These are phyloP conservation scores for Agriopis leucophaearia DNA, from an alignment of 2,888 invertebrate species.

Conservation along the genomic window DNA sequence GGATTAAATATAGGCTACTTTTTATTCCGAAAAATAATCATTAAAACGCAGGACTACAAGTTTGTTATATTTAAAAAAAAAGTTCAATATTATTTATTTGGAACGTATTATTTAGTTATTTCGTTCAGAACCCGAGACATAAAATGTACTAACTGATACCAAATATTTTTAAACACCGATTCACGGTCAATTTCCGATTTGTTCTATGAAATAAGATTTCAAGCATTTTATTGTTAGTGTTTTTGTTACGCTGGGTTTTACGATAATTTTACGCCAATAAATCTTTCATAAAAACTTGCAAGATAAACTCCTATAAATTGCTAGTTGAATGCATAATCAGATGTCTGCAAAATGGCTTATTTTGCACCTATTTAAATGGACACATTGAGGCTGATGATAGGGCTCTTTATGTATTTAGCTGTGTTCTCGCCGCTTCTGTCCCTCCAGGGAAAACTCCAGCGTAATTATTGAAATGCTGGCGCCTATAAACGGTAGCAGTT, in stretches of 20 bases:
- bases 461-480: slow-evolving; percentile 56
- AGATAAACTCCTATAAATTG: slow-evolving; percentile 30
- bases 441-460: slow-evolving; percentile 48
- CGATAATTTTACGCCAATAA: slow-evolving; percentile 37
- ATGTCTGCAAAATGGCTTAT: slow-evolving; percentile 44
- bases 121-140: slow-evolving; percentile 33
- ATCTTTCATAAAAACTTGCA: slow-evolving; percentile 11
- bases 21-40: no score
- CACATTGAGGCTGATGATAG: slow-evolving; percentile 55
- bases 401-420: slow-evolving; percentile 58
- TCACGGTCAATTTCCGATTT: slow-evolving; percentile 61
- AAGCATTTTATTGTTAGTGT: slow-evolving; percentile 47
- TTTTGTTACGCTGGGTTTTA: slow-evolving; percentile 38
- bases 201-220: slow-evolving; percentile 47
- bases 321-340: slow-evolving; percentile 31
- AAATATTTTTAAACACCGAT: slow-evolving; percentile 58
- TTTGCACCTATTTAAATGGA: slow-evolving; percentile 65
- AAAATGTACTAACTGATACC: slow-evolving; percentile 52
- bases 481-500: slow-evolving; percentile 60
- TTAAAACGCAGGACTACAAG: no score
- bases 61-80: no score
- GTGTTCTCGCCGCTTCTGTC: slow-evolving; percentile 47
- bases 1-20: no score
- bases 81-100: no score
- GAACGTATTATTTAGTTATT: background rate